phyloP scores from a whole-genome alignment of 2,113 vertebrate species.

The Cebidichthys violaceus region DNA sequence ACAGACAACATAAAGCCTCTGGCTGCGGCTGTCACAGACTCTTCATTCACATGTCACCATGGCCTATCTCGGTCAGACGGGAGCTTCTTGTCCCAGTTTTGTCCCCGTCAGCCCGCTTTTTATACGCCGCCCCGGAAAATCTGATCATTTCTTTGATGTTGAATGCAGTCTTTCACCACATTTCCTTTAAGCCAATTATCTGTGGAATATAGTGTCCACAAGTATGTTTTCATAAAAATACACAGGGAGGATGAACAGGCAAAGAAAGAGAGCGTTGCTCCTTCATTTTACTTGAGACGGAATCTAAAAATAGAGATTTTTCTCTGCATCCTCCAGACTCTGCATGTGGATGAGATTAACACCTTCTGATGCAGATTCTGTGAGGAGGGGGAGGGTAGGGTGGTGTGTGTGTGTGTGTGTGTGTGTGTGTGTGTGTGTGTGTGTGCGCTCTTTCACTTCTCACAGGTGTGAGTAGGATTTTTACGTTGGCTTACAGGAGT shows the following conservation, averaged over 20 bases:
- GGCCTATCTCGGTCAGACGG: constrained; percentile 7
- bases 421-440: constrained; percentile 1
- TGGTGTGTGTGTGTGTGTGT: not conserved
- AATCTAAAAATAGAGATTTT: constrained; percentile 69
- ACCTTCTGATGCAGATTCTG: constrained; percentile 51
- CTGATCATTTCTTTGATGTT: constrained; percentile 50
- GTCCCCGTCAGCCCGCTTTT: constrained; percentile 1
- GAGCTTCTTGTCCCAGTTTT: constrained; percentile 28
- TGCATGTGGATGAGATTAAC: constrained; percentile 67
- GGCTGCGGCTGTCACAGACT: not conserved
- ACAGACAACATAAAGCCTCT: not conserved
- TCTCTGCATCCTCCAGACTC: constrained; percentile 45
- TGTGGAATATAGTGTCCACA: constrained; percentile 7
- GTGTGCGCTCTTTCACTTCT: not conserved
- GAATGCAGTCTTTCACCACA: constrained; percentile 34
- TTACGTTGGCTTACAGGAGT: not conserved
- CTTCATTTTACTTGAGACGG: constrained; percentile 26
- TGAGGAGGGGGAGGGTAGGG: not conserved
- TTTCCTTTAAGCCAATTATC: constrained; percentile 47
- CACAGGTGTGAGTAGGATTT: not conserved
- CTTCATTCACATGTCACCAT: not conserved
- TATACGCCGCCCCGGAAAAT: constrained; percentile 34
- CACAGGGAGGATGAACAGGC: not conserved
- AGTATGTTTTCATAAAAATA: constrained; percentile 20
- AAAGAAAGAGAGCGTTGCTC: constrained; percentile 28